Evolutionary conservation across 2,797 vertebrate species (phyloP).

Genomic region (Trachurus trachurus): DNA sequence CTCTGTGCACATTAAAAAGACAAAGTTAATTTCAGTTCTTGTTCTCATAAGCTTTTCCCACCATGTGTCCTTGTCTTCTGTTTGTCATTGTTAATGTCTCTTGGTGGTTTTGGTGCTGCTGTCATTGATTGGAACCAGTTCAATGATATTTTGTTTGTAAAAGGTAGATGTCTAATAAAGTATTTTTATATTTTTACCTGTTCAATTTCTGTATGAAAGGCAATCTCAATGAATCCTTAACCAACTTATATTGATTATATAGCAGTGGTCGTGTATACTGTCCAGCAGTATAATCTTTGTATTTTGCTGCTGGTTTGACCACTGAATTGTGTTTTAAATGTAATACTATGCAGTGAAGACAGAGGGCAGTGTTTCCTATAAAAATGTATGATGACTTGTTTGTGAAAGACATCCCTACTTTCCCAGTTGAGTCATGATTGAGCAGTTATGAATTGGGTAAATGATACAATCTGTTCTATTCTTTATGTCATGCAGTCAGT

Average conservation of each 20-base stretch:
- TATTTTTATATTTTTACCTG: conserved; percentile 82
- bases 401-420: neutral
- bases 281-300: neutral
- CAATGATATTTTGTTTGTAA: conserved; percentile 67
- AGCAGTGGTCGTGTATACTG: neutral
- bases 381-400: neutral
- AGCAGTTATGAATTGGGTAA: neutral
- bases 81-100: conserved; percentile 57
- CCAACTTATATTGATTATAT: neutral
- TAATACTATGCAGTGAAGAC: conserved; percentile 13
- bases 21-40: conserved; percentile 38
- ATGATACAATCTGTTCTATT: too few relatives aligned
- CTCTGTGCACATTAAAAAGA: conserved; percentile 77
- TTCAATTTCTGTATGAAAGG: conserved; percentile 10
- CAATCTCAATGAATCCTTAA: neutral
- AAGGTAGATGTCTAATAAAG: conserved; percentile 86
- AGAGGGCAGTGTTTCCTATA: conserved; percentile 43
- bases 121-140: conserved; percentile 61
- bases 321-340: neutral
- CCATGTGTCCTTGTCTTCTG: conserved; percentile 49
- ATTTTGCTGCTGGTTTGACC: neutral
- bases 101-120: conserved; percentile 73
- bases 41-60: conserved; percentile 59
- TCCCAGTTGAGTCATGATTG: conserved; percentile 2
- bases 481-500: neutral